These are phyloP conservation scores for Gobionotothen gibberifrons DNA, from an alignment of 2,797 vertebrate genomes.

Conservation along the genomic window DNA sequence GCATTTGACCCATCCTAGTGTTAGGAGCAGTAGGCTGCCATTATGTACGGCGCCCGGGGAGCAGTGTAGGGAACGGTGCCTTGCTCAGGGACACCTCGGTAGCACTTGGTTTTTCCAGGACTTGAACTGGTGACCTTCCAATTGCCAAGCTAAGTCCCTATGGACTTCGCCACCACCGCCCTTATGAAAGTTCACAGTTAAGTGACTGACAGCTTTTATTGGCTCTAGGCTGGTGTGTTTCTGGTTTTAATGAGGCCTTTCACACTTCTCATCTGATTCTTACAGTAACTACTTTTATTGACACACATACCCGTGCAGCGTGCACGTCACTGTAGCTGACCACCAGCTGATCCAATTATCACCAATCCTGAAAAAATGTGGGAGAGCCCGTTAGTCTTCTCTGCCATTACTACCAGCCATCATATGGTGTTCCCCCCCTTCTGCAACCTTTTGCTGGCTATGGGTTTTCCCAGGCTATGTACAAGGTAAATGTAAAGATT, in stretches of 20 bases:
- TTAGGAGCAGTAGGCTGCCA: too few species aligned
- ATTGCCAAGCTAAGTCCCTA: too few species aligned
- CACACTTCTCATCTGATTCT: conserved; percentile 42
- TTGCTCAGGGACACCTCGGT: too few species aligned
- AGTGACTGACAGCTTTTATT: conserved; percentile 64
- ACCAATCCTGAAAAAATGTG: conserved; percentile 3
- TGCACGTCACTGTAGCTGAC: conserved; percentile 17
- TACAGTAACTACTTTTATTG: neutral
- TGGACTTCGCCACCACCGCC: too few species aligned
- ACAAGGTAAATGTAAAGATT: neutral
- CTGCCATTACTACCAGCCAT: neutral
- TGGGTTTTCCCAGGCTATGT: neutral
- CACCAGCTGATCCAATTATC: conserved; percentile 38
- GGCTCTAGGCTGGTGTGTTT: conserved; percentile 69
- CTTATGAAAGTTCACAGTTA: too few species aligned
- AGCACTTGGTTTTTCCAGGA: too few species aligned
- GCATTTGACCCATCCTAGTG: too few species aligned
- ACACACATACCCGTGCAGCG: neutral
- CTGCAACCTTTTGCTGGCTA: neutral
- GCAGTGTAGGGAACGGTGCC: too few species aligned
- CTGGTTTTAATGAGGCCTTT: conserved; percentile 79
- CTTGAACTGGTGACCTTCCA: too few species aligned
- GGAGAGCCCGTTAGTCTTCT: neutral
- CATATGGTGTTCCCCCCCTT: neutral
- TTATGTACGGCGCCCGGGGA: too few species aligned